Percentiles rank a stretch among this genome's conserved stretches.
Evolutionary conservation across 2,113 vertebrate species (phyloP).

Genomic region (Orientallactaga bullata): DNA sequence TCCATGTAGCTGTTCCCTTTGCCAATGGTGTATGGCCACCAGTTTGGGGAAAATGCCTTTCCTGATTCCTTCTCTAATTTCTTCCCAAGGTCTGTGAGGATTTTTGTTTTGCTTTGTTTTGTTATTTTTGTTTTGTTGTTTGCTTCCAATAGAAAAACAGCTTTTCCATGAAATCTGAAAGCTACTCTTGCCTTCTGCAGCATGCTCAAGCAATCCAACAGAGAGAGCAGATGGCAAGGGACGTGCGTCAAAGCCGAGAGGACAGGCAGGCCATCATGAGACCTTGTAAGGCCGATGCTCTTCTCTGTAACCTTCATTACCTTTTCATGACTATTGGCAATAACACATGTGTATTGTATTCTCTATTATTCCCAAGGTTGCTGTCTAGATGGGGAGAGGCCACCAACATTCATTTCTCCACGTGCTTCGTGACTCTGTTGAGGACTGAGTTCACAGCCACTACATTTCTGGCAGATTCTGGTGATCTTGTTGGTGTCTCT

Average conservation of each 20-base stretch:
- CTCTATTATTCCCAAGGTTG: background rate
- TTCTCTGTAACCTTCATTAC: background rate
- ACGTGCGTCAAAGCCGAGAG: background rate
- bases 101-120: background rate
- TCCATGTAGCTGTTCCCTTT: background rate
- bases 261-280: background rate
- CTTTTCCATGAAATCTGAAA: background rate
- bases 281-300: background rate
- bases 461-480: background rate
- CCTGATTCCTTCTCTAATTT: background rate
- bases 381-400: background rate
- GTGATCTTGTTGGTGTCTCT: background rate
- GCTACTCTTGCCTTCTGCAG: conserved; percentile 5
- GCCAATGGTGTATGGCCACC: background rate
- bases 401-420: background rate
- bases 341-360: background rate
- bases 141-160: background rate
- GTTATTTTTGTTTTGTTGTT: background rate
- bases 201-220: background rate
- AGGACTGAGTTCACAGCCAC: background rate
- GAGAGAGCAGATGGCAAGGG: background rate
- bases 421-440: background rate
- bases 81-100: background rate
- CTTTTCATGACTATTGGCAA: background rate
- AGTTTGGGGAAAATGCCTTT: background rate